Evolutionary conservation across 2,113 vertebrate species (phyloP), one percentile per base, ranked within the genome.

Genomic region (Tetraodon nigroviridis): DNA sequence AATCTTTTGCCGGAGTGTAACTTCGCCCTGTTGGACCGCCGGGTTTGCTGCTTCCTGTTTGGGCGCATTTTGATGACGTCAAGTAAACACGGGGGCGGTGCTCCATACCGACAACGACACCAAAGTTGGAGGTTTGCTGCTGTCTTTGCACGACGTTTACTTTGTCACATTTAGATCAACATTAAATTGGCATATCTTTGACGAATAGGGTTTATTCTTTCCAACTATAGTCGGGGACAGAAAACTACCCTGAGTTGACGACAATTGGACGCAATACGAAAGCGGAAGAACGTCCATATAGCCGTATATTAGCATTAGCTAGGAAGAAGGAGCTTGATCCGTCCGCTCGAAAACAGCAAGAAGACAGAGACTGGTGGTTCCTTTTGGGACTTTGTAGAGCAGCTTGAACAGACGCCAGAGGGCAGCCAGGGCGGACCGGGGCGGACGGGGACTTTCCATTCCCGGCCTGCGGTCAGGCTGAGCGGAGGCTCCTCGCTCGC

Each of bases 271-370:
- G 55, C 29, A 18, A 52, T 69, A 86, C 86, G 81, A 74, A 80
- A 78, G 86, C 81, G 83, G 86, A 86, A 84, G 83, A 84, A 81
- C 37, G 74, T 79, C 59, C 18, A 0, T 50, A 60, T 52, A 51
- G 56, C 52, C 77, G 58, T 18, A 0, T 52, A 63, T 52, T 52
- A 51, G 59, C 52, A 5, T 19, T 24, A 55, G 68, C 63, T 66
- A 69, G 77, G 73, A 71, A 4, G 32, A 46, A 1, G 47, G 66
- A 58, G 66, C 72, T 59, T 21, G 57, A 61, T 62, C n/a, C 47
- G 20, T 48, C 11, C 13, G 49, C 66, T 61, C 70, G 63, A 73
- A 75, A 75, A 69, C 13, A 57, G 44, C 32, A 45, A 20, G 50
- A 46, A 3, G 63, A 37, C 32, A 37, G 32, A 37, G n/a, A 61